phyloP scores from a whole-genome alignment of 2,113 vertebrate species.

The Otolemur garnettii region DNA sequence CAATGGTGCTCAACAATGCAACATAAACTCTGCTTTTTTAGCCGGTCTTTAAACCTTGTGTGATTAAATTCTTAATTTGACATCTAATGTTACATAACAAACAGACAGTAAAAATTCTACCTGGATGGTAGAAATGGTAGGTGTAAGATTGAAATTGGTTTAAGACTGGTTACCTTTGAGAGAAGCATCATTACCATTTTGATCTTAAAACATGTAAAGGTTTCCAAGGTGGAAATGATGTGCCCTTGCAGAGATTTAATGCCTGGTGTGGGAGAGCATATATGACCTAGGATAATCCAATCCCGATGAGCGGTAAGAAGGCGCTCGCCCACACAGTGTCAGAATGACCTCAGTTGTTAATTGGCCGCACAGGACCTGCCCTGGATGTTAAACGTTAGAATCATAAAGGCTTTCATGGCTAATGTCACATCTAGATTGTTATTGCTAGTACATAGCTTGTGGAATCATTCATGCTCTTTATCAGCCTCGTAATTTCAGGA shows the following conservation, averaged over 20 bases:
- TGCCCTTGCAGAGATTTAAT: constrained; percentile 67
- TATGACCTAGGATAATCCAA: constrained; percentile 58
- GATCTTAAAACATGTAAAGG: constrained; percentile 38
- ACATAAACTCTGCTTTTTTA: constrained; percentile 1
- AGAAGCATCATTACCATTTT: constrained; percentile 37
- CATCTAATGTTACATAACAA: constrained; percentile 54
- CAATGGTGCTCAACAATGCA: neutral
- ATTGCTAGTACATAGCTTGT: constrained; percentile 60
- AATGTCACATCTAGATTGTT: constrained; percentile 73
- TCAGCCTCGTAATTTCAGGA: constrained; percentile 62
- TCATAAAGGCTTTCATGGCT: constrained; percentile 56
- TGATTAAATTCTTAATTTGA: constrained; percentile 60
- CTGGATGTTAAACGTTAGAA: constrained; percentile 67
- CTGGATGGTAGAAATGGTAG: neutral
- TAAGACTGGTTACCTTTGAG: constrained; percentile 37
- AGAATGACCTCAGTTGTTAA: constrained; percentile 72
- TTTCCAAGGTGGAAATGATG: constrained; percentile 39
- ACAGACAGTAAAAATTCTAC: constrained; percentile 10
- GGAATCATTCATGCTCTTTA: constrained; percentile 57
- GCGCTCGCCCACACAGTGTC: neutral
- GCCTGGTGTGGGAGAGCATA: neutral
- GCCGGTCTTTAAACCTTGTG: neutral
- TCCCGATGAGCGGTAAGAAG: neutral
- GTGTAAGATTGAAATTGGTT: neutral
- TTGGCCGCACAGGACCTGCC: constrained; percentile 65